These are phyloP conservation scores for Trachelus troglodyta DNA, from an alignment of 2,888 invertebrate species.

Conservation along the genomic window DNA sequence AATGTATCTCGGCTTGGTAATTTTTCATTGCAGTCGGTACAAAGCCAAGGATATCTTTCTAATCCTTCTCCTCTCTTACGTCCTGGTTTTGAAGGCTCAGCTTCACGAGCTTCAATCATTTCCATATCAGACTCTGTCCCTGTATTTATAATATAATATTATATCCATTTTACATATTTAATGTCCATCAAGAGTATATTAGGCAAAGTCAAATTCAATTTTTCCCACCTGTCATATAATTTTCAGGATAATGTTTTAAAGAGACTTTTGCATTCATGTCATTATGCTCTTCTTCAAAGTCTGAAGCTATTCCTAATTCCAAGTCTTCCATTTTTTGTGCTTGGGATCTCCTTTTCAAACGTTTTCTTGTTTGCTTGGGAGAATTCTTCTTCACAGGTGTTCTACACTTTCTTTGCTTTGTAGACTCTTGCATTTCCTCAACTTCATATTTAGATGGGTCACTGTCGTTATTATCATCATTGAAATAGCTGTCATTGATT, in stretches of 20 bases:
- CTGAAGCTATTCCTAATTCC: conserved; percentile 38
- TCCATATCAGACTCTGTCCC: conserved; percentile 62
- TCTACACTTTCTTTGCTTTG: conserved; percentile 47
- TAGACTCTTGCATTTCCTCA: conserved; percentile 27
- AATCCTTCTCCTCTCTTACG: conserved; percentile 59
- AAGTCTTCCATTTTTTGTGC: conserved; percentile 40
- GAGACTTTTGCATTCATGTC: conserved; percentile 38
- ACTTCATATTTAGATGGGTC: conserved; percentile 32
- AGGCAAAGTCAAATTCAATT: not conserved
- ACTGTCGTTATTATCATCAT: conserved; percentile 33
- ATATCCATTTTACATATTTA: not conserved
- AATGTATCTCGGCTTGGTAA: conserved; percentile 67
- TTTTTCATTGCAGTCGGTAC: conserved; percentile 68
- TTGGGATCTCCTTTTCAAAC: conserved; percentile 42
- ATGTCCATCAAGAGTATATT: not conserved
- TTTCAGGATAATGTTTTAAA: conserved; percentile 54
- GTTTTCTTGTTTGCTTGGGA: conserved; percentile 43
- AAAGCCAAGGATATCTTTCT: conserved; percentile 69
- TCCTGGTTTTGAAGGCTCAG: conserved; percentile 43
- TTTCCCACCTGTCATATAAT: conserved; percentile 60
- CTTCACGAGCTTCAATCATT: conserved; percentile 53
- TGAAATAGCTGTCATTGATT: conserved; percentile 38
- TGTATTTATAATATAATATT: conserved; percentile 19
- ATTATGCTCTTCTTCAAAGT: conserved; percentile 48
- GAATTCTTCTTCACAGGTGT: conserved; percentile 35